Base-by-base conservation (phyloP, 2,113 vertebrate genomes). In the Guaruba guarouba region DNA sequence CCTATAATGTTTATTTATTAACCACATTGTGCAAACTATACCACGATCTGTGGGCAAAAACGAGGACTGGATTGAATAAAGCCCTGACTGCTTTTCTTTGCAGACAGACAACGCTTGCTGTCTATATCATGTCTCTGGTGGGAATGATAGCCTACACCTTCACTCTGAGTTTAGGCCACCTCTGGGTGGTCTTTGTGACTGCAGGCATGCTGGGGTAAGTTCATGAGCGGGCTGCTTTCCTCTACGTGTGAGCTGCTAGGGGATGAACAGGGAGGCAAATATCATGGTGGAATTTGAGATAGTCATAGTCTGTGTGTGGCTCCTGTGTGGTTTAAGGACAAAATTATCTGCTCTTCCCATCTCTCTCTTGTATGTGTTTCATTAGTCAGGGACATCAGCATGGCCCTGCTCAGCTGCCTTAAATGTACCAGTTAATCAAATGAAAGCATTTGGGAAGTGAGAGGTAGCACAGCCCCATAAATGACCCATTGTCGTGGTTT, bases 171-270 rank as follows among this genome's bases (percentile, higher is more conserved):
- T 94, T 99, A 81, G 98, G 97, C n/a, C 90, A 98, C 86, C 97
- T 99, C 59, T 99, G 99, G 99, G 91, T 99, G 25, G 98, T 99
- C 88, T 99, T 99, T 84, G 14, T 99, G 95, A 99, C 99, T 8
- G 98, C 98, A 59, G 99, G 98, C 20, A 11, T 82, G 2, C 93
- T 99, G 92, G 99, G 99, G 99, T 99, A 97, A 97, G 99, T 98
- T 79, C 14, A 33, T 5, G 19, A 48, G 41, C 29, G 41, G 23
- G 18, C 44, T 82, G 37, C 25, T 82, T 80, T 82, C 14, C 25
- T 92, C 1, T 4, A 6, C 3, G 0, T 9, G 15, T 49, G 55
- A 70, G 16, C 54, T 87, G 44, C 16, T 73, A 55, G 43, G 11
- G 68, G 24, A 17, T 77, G 54, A 64, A 73, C 35, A 49, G 59